Evolutionary conservation across 2,113 vertebrate species (phyloP).

Genomic region (Chlamydotis undulata): DNA sequence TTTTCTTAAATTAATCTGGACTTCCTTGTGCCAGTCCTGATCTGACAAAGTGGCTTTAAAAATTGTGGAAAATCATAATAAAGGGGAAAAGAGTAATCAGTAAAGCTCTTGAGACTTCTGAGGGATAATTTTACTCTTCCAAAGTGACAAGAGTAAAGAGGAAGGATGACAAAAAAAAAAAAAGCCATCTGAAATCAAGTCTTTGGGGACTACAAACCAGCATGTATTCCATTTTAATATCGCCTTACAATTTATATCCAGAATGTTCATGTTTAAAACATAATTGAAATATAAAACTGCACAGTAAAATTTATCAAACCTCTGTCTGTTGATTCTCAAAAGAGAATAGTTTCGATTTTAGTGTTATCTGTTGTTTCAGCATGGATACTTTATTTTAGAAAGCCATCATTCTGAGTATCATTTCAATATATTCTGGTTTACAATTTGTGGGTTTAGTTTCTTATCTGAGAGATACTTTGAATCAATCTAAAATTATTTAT

Average conservation of each 20-base stretch:
- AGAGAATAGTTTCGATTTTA: neutral
- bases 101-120: neutral
- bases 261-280: neutral
- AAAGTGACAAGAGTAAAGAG: neutral
- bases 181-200: neutral
- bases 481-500: neutral
- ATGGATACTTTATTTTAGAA: neutral
- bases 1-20: neutral
- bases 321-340: neutral
- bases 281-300: neutral
- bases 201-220: neutral
- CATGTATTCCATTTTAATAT: neutral
- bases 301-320: neutral
- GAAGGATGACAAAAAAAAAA: neutral
- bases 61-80: neutral
- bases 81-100: neutral
- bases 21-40: neutral
- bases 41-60: neutral
- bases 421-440: neutral
- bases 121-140: neutral
- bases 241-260: neutral
- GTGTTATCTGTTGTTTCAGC: neutral
- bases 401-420: neutral
- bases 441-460: neutral
- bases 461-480: neutral